Evolutionary conservation across 1,140 invertebrate species (phyloP), one percentile per base, ranked within the genome.

Genomic region (Phymastichus coffea): DNA sequence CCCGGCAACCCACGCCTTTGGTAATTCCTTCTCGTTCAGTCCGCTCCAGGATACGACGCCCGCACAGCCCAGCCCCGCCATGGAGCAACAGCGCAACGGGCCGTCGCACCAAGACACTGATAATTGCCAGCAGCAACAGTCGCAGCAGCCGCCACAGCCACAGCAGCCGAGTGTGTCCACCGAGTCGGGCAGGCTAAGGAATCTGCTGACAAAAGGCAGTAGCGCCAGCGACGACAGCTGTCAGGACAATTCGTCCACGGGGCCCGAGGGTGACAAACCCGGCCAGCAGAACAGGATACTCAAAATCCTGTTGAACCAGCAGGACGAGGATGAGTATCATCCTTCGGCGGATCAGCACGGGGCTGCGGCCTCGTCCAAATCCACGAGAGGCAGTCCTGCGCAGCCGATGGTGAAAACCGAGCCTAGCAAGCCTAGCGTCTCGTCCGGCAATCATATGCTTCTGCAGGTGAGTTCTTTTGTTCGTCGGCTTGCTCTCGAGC

Each of bases 231-330:
- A 74, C 48, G 70, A 80, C 7, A 73, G 66, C 44, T 20, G 51
- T 14, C 78, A 83, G 30, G 80, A 82, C 48, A 75, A 76, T 53
- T 40, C 67, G 30, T 23, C 44, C 3, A 22, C 14, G 10, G 76
- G 26, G 55, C 75, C 48, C 68, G 83, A 37, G 74, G 71, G 53
- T 71, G 81, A 81, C 57, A 79, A 83, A 49, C 44, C 52, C 10
- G 44, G 12, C 7, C 54, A 52, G 12, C 46, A 30, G 10, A 75
- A 87, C 73, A 74, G 76, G 61, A 91, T 93, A 70, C 77, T 92
- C 38, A 92, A 93, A 73, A 87, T 85, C 54, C 75, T 94, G 70
- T 78, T 94, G 38, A 91, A 92, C 73, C 87, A 90, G 69, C 87
- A 89, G 56, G 92, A 95, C 63, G 92, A 94, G 54, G 88, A 91